Conservation (phyloP, 2,797 vertebrate species). For the Mormyrus proboscirostris region DNA sequence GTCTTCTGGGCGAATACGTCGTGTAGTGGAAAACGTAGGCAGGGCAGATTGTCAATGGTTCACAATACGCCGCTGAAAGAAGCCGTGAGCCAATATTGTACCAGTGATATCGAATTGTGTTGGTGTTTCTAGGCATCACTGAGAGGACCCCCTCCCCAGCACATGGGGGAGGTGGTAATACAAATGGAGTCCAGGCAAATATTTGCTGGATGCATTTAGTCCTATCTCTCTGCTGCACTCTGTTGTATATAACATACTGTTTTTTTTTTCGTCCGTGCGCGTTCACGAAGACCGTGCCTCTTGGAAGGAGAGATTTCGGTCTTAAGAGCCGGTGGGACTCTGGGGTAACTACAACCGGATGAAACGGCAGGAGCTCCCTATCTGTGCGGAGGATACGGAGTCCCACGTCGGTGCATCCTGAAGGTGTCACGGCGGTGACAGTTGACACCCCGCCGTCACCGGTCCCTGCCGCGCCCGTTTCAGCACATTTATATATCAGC, state of each 20-base stretch:
- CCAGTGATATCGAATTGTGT: neutral
- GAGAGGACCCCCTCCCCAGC: neutral
- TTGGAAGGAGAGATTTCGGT: neutral
- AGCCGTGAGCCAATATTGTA: neutral
- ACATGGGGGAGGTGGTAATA: neutral
- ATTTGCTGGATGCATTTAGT: neutral
- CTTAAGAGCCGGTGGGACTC: neutral
- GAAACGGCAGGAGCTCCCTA: neutral
- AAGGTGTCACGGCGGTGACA: neutral
- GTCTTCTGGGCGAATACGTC: neutral
- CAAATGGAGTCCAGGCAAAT: neutral
- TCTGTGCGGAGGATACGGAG: neutral
- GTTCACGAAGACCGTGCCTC: neutral
- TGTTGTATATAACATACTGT: neutral
- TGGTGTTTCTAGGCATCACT: neutral
- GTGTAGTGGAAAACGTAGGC: neutral
- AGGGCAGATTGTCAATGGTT: neutral
- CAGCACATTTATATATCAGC: neutral
- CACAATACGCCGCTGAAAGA: neutral
- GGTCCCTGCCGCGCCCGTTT: neutral
- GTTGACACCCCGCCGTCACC: neutral
- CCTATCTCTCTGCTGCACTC: neutral
- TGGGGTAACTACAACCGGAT: neutral
- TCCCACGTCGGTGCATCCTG: neutral
- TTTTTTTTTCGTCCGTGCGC: neutral